Evolutionary conservation across 1,140 invertebrate genomes (phyloP).

Genomic region (Ceratina calcarata): DNA sequence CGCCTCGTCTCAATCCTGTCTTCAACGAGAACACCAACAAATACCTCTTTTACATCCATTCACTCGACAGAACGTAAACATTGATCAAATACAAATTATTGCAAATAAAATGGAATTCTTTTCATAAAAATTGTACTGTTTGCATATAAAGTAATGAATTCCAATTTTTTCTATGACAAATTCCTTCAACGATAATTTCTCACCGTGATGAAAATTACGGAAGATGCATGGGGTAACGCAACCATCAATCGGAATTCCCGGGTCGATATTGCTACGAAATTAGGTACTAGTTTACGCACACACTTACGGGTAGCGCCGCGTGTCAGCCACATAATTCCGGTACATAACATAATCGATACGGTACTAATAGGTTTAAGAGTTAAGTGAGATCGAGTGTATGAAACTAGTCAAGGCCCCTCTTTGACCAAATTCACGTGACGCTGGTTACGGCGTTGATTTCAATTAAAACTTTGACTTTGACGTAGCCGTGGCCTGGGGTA

Average conservation of each 20-base stretch:
- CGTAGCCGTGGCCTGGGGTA: slow-evolving; percentile 21
- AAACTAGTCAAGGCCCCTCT: slow-evolving; percentile 50
- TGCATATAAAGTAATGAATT: too few species aligned
- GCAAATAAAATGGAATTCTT: too few species aligned
- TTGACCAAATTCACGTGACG: slow-evolving; percentile 63
- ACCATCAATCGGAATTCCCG: not conserved
- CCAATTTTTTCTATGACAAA: too few species aligned
- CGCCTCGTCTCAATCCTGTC: not conserved
- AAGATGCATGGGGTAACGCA: not conserved
- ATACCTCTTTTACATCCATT: not conserved
- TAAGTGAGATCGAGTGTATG: slow-evolving; percentile 53
- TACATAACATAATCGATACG: slow-evolving; percentile 58
- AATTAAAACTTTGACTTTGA: slow-evolving; percentile 65
- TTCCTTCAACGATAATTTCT: too few species aligned
- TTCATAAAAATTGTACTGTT: too few species aligned
- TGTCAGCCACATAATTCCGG: slow-evolving; percentile 46
- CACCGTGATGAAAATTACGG: not conserved
- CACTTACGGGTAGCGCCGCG: slow-evolving; percentile 31
- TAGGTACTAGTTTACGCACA: slow-evolving; percentile 28
- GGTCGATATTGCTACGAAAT: slow-evolving; percentile 31
- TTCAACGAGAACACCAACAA: not conserved
- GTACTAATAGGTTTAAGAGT: slow-evolving; percentile 57
- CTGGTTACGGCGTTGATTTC: slow-evolving; percentile 59
- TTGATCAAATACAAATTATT: too few species aligned
- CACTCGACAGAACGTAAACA: not conserved